These are phyloP conservation scores for Otis tarda DNA, from an alignment of 2,113 vertebrate genomes.

Conservation along the genomic window DNA sequence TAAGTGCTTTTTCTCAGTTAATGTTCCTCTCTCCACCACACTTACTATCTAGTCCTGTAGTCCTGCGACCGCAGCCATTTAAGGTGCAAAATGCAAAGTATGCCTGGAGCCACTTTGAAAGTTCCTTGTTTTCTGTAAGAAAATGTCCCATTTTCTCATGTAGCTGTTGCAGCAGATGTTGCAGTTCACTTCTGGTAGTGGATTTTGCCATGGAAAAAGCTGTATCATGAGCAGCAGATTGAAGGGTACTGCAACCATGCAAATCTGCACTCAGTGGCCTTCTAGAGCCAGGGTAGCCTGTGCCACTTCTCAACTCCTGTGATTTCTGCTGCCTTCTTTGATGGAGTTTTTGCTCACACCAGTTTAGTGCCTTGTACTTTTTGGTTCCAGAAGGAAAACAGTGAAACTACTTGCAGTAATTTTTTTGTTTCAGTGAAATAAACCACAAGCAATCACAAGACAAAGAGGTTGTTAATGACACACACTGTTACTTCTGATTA, in stretches of 20 bases:
- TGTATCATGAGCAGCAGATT: not conserved
- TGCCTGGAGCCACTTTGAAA: not conserved
- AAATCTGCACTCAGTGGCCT: not conserved
- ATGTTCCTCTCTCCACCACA: not conserved
- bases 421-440: constrained; percentile 6
- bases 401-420: not conserved
- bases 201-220: not conserved
- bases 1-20: not conserved
- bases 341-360: not conserved
- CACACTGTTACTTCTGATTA: not conserved
- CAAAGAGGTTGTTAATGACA: not conserved
- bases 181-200: not conserved
- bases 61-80: not conserved
- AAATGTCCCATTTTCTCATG: not conserved
- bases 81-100: not conserved
- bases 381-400: not conserved
- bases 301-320: not conserved
- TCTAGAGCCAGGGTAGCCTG: not conserved
- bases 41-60: not conserved
- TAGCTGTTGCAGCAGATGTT: not conserved
- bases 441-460: not conserved
- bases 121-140: not conserved
- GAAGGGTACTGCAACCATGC: not conserved
- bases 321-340: not conserved
- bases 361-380: not conserved